Evolutionary conservation across 30 jellyfish, hydroid and myxozoan species (phyloP).

Genomic region (Thelohanellus kitauei): DNA sequence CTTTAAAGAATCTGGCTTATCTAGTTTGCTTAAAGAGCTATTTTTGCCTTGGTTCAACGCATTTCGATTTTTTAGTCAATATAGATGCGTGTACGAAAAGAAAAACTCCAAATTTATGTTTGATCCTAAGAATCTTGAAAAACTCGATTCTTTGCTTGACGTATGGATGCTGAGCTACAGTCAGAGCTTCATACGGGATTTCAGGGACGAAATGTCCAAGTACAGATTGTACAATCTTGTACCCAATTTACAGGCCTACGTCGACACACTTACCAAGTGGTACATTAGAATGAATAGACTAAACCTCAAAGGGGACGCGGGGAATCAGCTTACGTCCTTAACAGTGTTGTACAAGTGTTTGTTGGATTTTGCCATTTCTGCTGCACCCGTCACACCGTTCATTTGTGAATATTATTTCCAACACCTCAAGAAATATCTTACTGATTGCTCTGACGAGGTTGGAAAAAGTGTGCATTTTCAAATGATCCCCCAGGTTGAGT

Average conservation of each 20-base stretch:
- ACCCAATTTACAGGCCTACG: conserved; percentile 40
- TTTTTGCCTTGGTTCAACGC: conserved; percentile 85
- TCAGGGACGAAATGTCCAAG: too few species aligned
- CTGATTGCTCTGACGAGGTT: conserved; percentile 4
- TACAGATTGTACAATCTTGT: conserved; percentile 63
- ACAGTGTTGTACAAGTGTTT: conserved; percentile 34
- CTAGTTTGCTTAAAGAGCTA: conserved; percentile 55
- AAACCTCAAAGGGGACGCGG: conserved; percentile 54
- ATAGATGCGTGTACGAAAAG: background rate
- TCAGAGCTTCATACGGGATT: too few species aligned
- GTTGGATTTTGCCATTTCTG: conserved; percentile 18
- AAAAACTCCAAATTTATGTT: background rate
- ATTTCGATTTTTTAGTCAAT: conserved; percentile 31
- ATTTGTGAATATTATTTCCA: conserved; percentile 59
- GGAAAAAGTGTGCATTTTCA: conserved; percentile 45
- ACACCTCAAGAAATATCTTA: conserved; percentile 23
- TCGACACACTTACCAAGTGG: conserved; percentile 70
- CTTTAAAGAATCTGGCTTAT: conserved; percentile 61
- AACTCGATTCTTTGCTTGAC: background rate
- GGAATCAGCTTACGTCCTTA: conserved; percentile 30
- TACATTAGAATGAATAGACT: conserved; percentile 56
- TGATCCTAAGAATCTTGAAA: too few species aligned
- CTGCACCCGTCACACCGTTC: conserved; percentile 76
- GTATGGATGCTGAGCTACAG: background rate
- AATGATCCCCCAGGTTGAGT: conserved; percentile 62